phyloP scores from a whole-genome alignment of 2,888 invertebrate species.

The Drosophila formosana region DNA sequence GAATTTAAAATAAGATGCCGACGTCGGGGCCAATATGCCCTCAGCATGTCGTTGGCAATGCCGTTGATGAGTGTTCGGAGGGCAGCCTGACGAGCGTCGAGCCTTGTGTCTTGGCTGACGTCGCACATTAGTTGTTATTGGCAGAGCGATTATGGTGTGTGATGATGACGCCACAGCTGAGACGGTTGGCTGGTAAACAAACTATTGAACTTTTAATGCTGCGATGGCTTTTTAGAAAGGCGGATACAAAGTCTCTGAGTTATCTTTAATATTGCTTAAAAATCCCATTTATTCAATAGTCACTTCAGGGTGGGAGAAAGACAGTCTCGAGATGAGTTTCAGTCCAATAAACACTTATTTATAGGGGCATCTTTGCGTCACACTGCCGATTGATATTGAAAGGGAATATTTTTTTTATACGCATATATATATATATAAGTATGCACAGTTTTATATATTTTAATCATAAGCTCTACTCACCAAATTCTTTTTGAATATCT shows the following conservation, averaged over 20 bases:
- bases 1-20: constrained; percentile 62
- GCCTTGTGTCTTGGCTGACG: constrained; percentile 37
- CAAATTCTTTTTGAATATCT: constrained; percentile 59
- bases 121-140: constrained; percentile 63
- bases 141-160: constrained; percentile 37
- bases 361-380: not conserved
- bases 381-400: not conserved
- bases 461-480: constrained; percentile 1
- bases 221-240: constrained; percentile 42
- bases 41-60: constrained; percentile 29
- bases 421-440: not conserved
- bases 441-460: not conserved
- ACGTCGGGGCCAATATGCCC: constrained; percentile 18
- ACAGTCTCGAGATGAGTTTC: not conserved
- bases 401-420: not conserved
- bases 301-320: not conserved
- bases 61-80: constrained; percentile 56
- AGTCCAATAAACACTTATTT: constrained; percentile 1
- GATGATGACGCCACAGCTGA: constrained; percentile 56
- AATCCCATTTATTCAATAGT: not conserved
- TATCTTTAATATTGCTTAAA: constrained; percentile 4
- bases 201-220: constrained; percentile 69
- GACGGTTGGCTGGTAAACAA: constrained; percentile 50
- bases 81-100: constrained; percentile 24
- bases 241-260: constrained; percentile 22